These are phyloP conservation scores for Hirtodrosophila trivittata DNA, from an alignment of 2,888 invertebrate genomes.

Conservation along the genomic window DNA sequence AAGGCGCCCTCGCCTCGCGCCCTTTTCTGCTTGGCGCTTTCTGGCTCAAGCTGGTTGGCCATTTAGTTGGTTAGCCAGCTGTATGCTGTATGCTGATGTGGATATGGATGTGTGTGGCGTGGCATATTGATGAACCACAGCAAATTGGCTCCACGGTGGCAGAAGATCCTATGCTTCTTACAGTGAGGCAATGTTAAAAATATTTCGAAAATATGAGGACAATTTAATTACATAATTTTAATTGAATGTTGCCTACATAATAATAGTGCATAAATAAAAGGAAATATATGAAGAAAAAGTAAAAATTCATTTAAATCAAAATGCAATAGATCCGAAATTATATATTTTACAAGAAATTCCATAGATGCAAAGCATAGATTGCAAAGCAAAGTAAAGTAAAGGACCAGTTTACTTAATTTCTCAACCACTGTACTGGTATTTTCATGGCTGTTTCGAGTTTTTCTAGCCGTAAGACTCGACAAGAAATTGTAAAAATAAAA, in stretches of 20 bases:
- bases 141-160: slow-evolving; percentile 72
- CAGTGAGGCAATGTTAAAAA: slow-evolving; percentile 41
- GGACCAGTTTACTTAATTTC: too few species aligned
- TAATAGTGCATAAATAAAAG: not conserved
- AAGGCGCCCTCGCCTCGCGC: slow-evolving; percentile 28
- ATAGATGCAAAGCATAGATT: too few species aligned
- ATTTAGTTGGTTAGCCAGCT: slow-evolving; percentile 40
- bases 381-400: too few species aligned
- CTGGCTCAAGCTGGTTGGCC: slow-evolving; percentile 8
- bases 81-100: slow-evolving; percentile 14
- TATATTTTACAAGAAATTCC: too few species aligned
- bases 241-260: too few species aligned
- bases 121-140: slow-evolving; percentile 80
- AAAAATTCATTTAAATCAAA: not conserved
- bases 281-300: not conserved
- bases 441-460: slow-evolving; percentile 57
- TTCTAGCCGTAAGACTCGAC: slow-evolving; percentile 60
- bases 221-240: too few species aligned
- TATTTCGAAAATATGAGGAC: too few species aligned
- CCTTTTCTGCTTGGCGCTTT: slow-evolving; percentile 1
- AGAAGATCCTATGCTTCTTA: slow-evolving; percentile 40
- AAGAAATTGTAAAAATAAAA: slow-evolving; percentile 66
- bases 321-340: too few species aligned
- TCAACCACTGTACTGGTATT: slow-evolving; percentile 49
- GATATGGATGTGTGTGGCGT: slow-evolving; percentile 46